Percentiles rank a stretch among this genome's conserved stretches.
phyloP scores from a whole-genome alignment of 2,888 invertebrate genomes.

The Dendrolimus pini region DNA sequence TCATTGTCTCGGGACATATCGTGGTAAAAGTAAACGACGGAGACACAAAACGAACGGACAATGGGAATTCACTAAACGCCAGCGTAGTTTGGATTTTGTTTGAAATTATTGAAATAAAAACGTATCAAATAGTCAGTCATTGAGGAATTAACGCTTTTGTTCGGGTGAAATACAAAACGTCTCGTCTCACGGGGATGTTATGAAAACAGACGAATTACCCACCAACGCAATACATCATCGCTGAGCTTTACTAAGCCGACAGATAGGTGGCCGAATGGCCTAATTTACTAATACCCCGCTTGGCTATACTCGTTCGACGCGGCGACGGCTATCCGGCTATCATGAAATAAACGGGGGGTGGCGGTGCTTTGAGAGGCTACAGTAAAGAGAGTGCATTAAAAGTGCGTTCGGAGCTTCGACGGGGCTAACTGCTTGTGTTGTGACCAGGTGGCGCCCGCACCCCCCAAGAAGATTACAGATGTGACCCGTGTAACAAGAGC shows the following conservation, averaged over 20 bases:
- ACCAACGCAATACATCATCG: slow-evolving; percentile 43
- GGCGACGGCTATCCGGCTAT: slow-evolving; percentile 51
- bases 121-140: slow-evolving; percentile 55
- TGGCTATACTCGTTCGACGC: slow-evolving; percentile 45
- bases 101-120: slow-evolving; percentile 34
- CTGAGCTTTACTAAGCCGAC: slow-evolving; percentile 51
- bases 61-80: slow-evolving; percentile 64
- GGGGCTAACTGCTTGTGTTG: slow-evolving; percentile 76
- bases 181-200: slow-evolving; percentile 31
- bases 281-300: slow-evolving; percentile 65
- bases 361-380: slow-evolving; percentile 74
- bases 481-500: slow-evolving; percentile 95
- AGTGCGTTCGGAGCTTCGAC: slow-evolving; percentile 66
- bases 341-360: slow-evolving; percentile 53
- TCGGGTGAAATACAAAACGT: slow-evolving; percentile 52
- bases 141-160: slow-evolving; percentile 65
- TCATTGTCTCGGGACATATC: slow-evolving; percentile 65
- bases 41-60: slow-evolving; percentile 56
- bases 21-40: slow-evolving; percentile 41
- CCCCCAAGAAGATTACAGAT: slow-evolving; percentile 91
- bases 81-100: slow-evolving; percentile 58
- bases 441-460: slow-evolving; percentile 84
- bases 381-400: slow-evolving; percentile 74
- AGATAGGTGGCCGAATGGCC: slow-evolving; percentile 39
- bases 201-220: slow-evolving; percentile 27